Conservation (phyloP, 35 echinoderm and acorn worm species). For the Acanthaster planci region DNA sequence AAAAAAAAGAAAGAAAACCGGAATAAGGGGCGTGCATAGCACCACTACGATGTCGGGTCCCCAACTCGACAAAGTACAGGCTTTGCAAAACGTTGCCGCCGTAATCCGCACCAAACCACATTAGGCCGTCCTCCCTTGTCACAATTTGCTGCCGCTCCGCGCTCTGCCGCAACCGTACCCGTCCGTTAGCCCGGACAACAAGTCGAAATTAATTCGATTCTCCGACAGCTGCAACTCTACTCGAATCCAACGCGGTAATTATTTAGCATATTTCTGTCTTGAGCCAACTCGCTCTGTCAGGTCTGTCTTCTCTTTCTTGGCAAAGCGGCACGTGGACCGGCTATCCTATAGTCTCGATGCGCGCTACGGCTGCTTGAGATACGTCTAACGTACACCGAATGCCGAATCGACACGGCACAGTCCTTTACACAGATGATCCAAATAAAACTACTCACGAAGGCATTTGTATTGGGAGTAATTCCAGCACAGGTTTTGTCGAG, state of each 20-base stretch:
- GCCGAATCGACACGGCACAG: too few relatives aligned
- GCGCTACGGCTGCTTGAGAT: too few relatives aligned
- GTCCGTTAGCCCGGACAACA: neutral
- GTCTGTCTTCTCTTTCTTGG: too few relatives aligned
- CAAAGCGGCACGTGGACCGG: too few relatives aligned
- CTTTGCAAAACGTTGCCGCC: neutral
- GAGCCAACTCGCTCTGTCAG: too few relatives aligned
- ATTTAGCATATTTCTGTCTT: neutral
- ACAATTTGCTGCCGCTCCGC: neutral
- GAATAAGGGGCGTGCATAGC: neutral
- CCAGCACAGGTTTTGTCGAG: too few relatives aligned
- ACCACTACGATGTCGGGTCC: neutral
- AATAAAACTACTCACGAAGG: too few relatives aligned
- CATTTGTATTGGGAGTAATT: too few relatives aligned
- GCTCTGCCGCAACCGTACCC: neutral
- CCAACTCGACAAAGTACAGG: neutral
- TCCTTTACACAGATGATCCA: too few relatives aligned
- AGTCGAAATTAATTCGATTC: slow-evolving; percentile 34
- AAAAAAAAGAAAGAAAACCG: too few relatives aligned
- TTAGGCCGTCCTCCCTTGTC: neutral
- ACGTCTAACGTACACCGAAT: too few relatives aligned
- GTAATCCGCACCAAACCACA: neutral
- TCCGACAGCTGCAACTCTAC: neutral
- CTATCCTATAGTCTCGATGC: too few relatives aligned
- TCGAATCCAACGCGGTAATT: slow-evolving; percentile 5